Percentiles rank a stretch among this genome's conserved stretches.
Evolutionary conservation across 2,113 vertebrate species (phyloP).

Genomic region (Neoarius graeffei): DNA sequence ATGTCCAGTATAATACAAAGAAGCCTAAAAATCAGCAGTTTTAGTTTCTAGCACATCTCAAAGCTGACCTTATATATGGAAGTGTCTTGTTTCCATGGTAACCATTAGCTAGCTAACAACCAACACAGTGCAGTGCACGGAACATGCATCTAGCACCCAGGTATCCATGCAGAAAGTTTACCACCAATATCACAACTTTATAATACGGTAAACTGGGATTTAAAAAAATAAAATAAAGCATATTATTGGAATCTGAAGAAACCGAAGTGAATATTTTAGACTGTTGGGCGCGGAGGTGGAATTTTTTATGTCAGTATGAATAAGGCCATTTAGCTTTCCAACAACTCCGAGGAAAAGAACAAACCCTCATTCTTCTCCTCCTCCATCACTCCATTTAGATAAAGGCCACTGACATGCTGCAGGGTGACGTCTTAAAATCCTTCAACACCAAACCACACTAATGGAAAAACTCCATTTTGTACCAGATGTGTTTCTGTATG

Average conservation of each 20-base stretch:
- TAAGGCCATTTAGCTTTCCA: background rate
- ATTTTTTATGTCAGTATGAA: constrained; percentile 3
- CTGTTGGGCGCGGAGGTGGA: background rate
- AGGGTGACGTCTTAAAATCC: background rate
- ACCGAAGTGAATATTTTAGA: background rate
- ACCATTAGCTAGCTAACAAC: background rate
- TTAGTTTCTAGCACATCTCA: background rate
- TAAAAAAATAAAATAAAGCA: too few relatives aligned
- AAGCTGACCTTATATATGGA: background rate
- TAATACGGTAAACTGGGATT: background rate
- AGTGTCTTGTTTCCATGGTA: background rate
- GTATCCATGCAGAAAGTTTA: background rate
- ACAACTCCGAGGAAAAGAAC: background rate
- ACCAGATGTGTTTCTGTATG: background rate
- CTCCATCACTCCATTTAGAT: constrained; percentile 3
- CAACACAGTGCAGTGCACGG: background rate
- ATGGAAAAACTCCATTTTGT: background rate
- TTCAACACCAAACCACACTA: background rate
- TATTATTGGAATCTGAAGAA: background rate
- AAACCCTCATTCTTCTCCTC: constrained; percentile 13
- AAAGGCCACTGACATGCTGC: background rate
- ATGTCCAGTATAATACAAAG: too few relatives aligned
- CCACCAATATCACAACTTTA: background rate
- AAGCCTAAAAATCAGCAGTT: background rate
- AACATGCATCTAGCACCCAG: background rate